A percentile compares a stretch with the other conserved stretches of the same genome.
phyloP scores from a whole-genome alignment of 2,113 vertebrate species.

The Mesocricetus auratus region DNA sequence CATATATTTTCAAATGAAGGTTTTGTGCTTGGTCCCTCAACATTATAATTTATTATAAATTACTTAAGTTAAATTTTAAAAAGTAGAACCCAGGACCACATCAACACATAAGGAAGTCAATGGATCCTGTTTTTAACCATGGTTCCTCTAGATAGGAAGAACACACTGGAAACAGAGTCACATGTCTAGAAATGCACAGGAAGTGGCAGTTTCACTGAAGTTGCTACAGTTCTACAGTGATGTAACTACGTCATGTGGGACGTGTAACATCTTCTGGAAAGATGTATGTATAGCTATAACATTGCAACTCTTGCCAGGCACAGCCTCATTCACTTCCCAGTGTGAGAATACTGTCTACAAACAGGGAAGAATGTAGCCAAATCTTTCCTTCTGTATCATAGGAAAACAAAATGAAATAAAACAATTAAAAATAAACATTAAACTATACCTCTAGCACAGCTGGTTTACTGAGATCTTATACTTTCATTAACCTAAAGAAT shows the following conservation, averaged over 20 bases:
- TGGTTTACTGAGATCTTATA: background rate
- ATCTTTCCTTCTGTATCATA: background rate
- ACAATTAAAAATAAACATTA: background rate
- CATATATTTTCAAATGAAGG: background rate
- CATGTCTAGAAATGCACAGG: background rate
- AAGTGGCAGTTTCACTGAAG: background rate
- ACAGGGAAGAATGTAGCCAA: background rate
- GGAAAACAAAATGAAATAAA: background rate
- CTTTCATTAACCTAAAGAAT: background rate
- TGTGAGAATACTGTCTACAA: background rate
- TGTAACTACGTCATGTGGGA: background rate
- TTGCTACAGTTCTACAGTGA: background rate
- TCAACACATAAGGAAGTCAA: background rate
- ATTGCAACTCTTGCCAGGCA: background rate
- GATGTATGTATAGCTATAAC: background rate
- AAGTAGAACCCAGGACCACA: background rate
- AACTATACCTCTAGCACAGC: background rate
- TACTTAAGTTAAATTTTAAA: conserved; percentile 12
- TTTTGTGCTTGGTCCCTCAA: background rate
- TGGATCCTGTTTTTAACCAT: background rate
- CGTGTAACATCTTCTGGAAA: background rate
- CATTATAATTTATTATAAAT: background rate
- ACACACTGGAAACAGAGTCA: background rate
- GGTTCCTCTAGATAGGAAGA: background rate
- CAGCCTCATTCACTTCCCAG: background rate